These are phyloP conservation scores for Anorthoa munda DNA, from an alignment of 2,888 invertebrate species.

Conservation along the genomic window DNA sequence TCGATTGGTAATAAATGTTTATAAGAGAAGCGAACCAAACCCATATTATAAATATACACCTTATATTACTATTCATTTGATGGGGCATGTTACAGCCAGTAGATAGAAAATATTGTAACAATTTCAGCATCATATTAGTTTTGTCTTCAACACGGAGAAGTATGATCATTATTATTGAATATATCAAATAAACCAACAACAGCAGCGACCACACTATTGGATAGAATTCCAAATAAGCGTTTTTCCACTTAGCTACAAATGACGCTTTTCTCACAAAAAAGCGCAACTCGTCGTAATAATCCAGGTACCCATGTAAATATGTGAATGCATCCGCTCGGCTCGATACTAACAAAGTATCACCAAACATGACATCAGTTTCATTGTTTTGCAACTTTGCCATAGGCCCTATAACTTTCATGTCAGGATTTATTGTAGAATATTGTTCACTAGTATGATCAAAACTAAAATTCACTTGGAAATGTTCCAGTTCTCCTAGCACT, in stretches of 20 bases:
- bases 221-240: slow-evolving; percentile 61
- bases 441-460: slow-evolving; percentile 10
- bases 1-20: neutral
- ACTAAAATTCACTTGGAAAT: slow-evolving; percentile 42
- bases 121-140: slow-evolving; percentile 40
- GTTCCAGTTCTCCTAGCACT: slow-evolving; percentile 45
- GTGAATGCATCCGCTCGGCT: slow-evolving; percentile 39
- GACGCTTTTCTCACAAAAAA: slow-evolving; percentile 42
- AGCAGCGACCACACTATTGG: slow-evolving; percentile 36
- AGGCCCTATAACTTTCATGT: slow-evolving; percentile 39
- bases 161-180: slow-evolving; percentile 35
- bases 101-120: slow-evolving; percentile 41
- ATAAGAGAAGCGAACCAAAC: neutral
- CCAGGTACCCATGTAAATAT: slow-evolving; percentile 42
- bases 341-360: slow-evolving; percentile 23
- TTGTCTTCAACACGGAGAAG: slow-evolving; percentile 48
- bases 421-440: slow-evolving; percentile 15
- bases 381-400: slow-evolving; percentile 42
- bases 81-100: slow-evolving; percentile 37
- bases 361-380: slow-evolving; percentile 49
- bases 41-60: slow-evolving; percentile 4
- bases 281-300: slow-evolving; percentile 44
- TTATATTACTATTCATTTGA: slow-evolving; percentile 1
- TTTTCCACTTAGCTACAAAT: slow-evolving; percentile 49
- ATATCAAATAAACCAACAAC: slow-evolving; percentile 25